Conservation (phyloP, 2,113 vertebrate genomes). For the Ceratotherium simum region DNA sequence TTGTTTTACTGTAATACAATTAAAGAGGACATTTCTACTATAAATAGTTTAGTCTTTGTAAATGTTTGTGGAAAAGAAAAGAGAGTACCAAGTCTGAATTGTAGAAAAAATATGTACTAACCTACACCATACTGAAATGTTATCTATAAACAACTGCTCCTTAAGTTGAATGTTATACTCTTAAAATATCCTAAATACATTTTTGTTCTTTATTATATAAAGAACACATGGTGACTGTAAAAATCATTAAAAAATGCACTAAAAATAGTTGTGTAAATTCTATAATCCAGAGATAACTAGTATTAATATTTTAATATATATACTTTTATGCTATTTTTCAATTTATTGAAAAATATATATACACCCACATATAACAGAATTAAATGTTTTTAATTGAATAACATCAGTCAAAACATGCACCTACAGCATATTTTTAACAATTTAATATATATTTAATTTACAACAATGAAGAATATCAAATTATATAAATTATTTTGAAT, state of each 20-base stretch:
- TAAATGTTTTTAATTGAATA: conserved; percentile 13
- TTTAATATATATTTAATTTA: not conserved
- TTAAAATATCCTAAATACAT: not conserved
- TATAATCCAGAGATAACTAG: not conserved
- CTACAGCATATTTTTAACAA: not conserved
- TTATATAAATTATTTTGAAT: not conserved
- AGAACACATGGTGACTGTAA: not conserved
- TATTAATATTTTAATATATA: not conserved
- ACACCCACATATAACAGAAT: not conserved
- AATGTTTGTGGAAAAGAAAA: not conserved
- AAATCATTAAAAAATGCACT: not conserved
- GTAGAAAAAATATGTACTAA: not conserved
- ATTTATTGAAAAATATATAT: not conserved
- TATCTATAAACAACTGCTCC: not conserved
- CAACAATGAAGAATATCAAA: not conserved
- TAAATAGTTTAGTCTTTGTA: not conserved
- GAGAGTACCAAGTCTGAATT: not conserved
- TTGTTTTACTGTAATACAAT: conserved; percentile 16
- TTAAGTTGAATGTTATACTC: not conserved
- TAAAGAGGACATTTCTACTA: not conserved
- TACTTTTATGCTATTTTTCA: not conserved
- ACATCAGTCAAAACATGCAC: not conserved
- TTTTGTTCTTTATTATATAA: not conserved
- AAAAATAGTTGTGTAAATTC: not conserved
- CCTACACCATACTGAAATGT: not conserved